Conservation (phyloP, 2,113 vertebrate genomes). For the Emydura subglobosa region DNA sequence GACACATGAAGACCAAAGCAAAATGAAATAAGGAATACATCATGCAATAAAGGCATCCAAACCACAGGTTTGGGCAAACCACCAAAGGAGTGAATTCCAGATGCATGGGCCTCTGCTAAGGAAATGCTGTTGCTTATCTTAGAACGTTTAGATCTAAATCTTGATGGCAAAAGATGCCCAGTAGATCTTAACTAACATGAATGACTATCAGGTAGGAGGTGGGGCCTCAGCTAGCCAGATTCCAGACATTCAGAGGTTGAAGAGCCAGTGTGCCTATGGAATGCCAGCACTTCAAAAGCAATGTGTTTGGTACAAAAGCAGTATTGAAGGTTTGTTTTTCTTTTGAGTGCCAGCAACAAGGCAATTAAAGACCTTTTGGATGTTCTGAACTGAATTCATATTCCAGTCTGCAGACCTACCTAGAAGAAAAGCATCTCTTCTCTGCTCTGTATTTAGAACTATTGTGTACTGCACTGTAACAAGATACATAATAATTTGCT, state of each 20-base stretch:
- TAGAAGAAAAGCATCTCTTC: not conserved
- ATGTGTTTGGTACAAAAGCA: not conserved
- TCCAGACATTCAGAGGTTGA: not conserved
- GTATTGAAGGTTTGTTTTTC: not conserved
- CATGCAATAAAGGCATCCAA: not conserved
- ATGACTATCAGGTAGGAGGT: not conserved
- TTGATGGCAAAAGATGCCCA: fast-evolving
- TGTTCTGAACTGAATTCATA: not conserved
- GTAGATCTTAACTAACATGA: not conserved
- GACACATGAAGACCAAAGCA: not conserved
- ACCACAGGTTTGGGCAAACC: not conserved
- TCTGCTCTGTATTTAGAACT: not conserved
- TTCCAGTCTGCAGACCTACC: not conserved
- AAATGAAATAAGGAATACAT: not conserved
- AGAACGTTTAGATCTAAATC: not conserved
- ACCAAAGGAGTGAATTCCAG: not conserved
- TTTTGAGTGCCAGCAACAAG: not conserved
- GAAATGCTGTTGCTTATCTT: not conserved
- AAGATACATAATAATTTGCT: slow-evolving; percentile 14
- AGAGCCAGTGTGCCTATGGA: not conserved
- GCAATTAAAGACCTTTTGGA: not conserved
- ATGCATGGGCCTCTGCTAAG: not conserved
- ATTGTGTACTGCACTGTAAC: not conserved
- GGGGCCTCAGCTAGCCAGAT: not conserved
- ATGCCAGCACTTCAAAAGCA: not conserved